A percentile compares a stretch with the other conserved stretches of the same genome.
Evolutionary conservation across 2,113 vertebrate species (phyloP).

Genomic region (Danio rerio): GRCz12tu NC_133181.1:30649501-30650000

Average conservation of each 20-base stretch:
- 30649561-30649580: too few species aligned
- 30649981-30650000: background rate
- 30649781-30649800: background rate
- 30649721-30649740: background rate
- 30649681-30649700: too few species aligned
- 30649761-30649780: background rate
- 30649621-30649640: too few species aligned
- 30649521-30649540: too few species aligned
- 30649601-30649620: too few species aligned
- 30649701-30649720: background rate
- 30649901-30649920: background rate
- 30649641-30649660: too few species aligned
- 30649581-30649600: too few species aligned
- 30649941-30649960: constrained; percentile 17
- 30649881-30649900: background rate
- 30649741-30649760: background rate
- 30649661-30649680: too few species aligned
- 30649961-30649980: background rate
- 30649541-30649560: too few species aligned
- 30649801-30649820: background rate
- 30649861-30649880: background rate
- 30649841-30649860: constrained; percentile 6
- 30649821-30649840: background rate
- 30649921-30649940: constrained; percentile 31
- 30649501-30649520: too few species aligned